phyloP scores from a whole-genome alignment of 92 coral and sea anemone species.

The Epizoanthus rinbou region DNA sequence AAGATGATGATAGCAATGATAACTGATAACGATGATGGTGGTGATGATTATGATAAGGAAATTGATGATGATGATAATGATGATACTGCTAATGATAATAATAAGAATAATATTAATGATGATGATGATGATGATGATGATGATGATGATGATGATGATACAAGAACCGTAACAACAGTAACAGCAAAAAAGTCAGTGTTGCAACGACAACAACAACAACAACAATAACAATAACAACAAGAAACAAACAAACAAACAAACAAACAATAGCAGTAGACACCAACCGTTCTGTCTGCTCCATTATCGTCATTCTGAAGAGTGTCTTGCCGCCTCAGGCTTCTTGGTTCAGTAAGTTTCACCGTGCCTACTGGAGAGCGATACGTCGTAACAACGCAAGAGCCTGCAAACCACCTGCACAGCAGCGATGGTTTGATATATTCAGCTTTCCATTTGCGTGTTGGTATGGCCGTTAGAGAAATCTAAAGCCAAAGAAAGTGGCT shows the following conservation, averaged over 20 bases:
- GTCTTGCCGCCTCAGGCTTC: conserved; percentile 13
- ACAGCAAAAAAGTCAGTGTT: too few relatives aligned
- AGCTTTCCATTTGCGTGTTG: conserved; percentile 72
- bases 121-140: too few relatives aligned
- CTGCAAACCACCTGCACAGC: conserved; percentile 68
- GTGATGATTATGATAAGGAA: too few relatives aligned
- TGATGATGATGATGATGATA: too few relatives aligned
- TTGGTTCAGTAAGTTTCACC: conserved; percentile 38
- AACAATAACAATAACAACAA: neutral
- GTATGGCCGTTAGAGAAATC: conserved; percentile 84
- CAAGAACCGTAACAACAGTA: too few relatives aligned
- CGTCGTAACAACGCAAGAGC: conserved; percentile 62
- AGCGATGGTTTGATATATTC: conserved; percentile 79
- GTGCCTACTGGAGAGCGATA: conserved; percentile 66
- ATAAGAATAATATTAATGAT: too few relatives aligned
- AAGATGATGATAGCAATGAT: too few relatives aligned
- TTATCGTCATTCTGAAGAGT: conserved; percentile 22
- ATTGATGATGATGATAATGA: too few relatives aligned
- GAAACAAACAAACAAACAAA: neutral
- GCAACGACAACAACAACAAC: neutral
- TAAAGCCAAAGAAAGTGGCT: conserved; percentile 2
- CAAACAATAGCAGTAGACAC: neutral
- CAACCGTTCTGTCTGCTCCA: conserved; percentile 18
- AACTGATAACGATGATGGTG: too few relatives aligned
- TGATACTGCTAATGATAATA: too few relatives aligned